Evolutionary conservation across 2,888 invertebrate species (phyloP).

Genomic region (Augiades crinisus): DNA sequence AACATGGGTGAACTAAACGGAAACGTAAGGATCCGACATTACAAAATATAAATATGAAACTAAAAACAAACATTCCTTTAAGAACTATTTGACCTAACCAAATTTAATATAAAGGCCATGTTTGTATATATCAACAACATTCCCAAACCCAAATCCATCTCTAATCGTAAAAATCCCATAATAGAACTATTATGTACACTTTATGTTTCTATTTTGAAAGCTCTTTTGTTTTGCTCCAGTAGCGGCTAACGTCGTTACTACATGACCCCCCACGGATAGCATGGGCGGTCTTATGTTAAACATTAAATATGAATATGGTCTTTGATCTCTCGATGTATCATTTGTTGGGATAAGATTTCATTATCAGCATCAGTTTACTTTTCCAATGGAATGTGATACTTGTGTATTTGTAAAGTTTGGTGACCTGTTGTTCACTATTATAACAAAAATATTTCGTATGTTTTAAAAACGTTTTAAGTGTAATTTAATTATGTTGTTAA

Average conservation of each 20-base stretch:
- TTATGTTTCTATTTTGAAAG: constrained; percentile 24
- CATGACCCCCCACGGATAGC: constrained; percentile 9
- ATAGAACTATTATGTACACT: constrained; percentile 20
- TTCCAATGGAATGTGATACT: not conserved
- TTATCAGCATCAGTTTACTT: not conserved
- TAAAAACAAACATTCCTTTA: too few species aligned
- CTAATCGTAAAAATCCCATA: constrained; percentile 20
- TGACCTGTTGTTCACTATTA: too few species aligned
- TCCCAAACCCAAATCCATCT: not conserved
- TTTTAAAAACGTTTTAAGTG: too few species aligned
- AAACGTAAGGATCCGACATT: too few species aligned
- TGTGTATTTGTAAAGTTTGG: too few species aligned
- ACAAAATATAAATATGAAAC: too few species aligned
- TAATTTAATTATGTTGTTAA: too few species aligned
- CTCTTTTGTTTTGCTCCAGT: constrained; percentile 19
- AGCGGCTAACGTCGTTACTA: constrained; percentile 9
- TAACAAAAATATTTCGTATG: too few species aligned
- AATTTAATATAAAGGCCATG: too few species aligned
- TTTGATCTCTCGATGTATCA: constrained; percentile 13
- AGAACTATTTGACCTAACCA: too few species aligned
- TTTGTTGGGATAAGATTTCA: constrained; percentile 10
- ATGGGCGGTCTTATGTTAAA: not conserved
- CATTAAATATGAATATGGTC: constrained; percentile 14
- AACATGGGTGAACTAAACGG: too few species aligned
- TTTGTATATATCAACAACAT: not conserved